These are phyloP conservation scores for Papilio xuthus DNA, from an alignment of 1,140 invertebrate species.

Conservation along the genomic window DNA sequence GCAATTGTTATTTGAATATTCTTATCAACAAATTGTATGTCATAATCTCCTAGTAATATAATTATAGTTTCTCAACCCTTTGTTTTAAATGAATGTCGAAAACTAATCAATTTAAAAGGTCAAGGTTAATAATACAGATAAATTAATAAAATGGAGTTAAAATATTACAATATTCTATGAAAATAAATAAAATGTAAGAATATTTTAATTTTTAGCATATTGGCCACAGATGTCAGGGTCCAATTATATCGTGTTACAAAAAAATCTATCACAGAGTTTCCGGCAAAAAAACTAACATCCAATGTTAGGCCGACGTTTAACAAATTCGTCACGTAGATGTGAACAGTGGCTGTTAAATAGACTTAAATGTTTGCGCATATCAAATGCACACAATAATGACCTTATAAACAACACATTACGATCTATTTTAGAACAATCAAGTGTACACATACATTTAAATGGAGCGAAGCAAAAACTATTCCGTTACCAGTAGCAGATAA, in stretches of 20 bases:
- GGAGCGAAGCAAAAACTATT: constrained; percentile 37
- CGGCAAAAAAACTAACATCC: constrained; percentile 8
- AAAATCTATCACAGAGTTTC: not conserved
- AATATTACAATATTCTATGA: no score
- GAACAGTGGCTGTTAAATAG: constrained; percentile 25
- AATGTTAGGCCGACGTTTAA: constrained; percentile 18
- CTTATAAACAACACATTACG: constrained; percentile 1
- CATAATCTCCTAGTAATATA: not conserved
- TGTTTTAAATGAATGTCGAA: constrained; percentile 4
- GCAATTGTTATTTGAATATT: not conserved
- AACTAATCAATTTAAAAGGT: not conserved
- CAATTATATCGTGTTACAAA: not conserved
- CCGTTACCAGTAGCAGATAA: constrained; percentile 60
- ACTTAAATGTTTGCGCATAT: constrained; percentile 28
- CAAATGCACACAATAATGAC: constrained; percentile 6
- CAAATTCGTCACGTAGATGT: constrained; percentile 30
- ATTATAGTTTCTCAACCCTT: not conserved
- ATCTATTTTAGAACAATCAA: constrained; percentile 4
- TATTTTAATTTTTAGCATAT: not conserved
- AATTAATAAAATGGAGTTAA: no score
- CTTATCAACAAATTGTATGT: not conserved
- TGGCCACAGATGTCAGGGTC: constrained; percentile 8
- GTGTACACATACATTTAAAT: constrained; percentile 24
- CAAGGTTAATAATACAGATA: not conserved
- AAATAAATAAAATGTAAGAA: no score